phyloP scores from a whole-genome alignment of 37 sponge, comb jelly and placozoan species.

The Tethya wilhelma region DNA sequence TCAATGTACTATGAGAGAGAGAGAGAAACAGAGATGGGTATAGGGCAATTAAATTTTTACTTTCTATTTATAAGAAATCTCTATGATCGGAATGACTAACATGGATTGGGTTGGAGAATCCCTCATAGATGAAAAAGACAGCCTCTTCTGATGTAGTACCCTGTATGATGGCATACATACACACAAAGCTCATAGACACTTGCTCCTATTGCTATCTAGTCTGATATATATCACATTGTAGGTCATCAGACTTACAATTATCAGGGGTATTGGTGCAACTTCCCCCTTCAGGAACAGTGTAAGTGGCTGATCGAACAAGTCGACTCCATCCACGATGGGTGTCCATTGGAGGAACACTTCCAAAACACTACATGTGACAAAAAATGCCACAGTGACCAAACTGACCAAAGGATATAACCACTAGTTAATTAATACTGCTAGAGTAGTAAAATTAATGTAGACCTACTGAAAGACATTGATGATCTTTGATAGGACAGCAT shows the following conservation, averaged over 20 bases:
- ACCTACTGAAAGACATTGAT: slow-evolving; percentile 57
- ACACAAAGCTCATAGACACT: no score
- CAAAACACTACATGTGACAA: slow-evolving; percentile 47
- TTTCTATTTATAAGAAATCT: background rate
- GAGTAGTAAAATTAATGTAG: no score
- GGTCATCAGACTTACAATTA: slow-evolving; percentile 54
- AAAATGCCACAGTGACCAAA: no score
- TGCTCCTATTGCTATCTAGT: no score
- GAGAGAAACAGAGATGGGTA: background rate
- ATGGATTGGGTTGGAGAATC: slow-evolving; percentile 25
- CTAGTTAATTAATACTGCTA: no score
- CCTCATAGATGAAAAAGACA: slow-evolving; percentile 58
- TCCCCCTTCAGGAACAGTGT: slow-evolving; percentile 42
- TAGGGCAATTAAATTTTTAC: background rate
- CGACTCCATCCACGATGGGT: slow-evolving; percentile 66
- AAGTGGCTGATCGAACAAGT: slow-evolving; percentile 62
- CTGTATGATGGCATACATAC: slow-evolving; percentile 11
- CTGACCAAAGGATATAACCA: no score
- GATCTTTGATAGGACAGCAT: slow-evolving; percentile 50
- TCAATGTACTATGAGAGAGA: slow-evolving; percentile 12
- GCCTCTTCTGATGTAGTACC: slow-evolving; percentile 64
- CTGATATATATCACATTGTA: background rate
- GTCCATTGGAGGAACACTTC: slow-evolving; percentile 83
- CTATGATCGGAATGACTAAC: slow-evolving; percentile 9
- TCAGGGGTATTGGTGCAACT: slow-evolving; percentile 62